Evolutionary conservation across 1,140 invertebrate species (phyloP), one percentile per base, ranked within the genome.

Genomic region (Colletes gigas): DNA sequence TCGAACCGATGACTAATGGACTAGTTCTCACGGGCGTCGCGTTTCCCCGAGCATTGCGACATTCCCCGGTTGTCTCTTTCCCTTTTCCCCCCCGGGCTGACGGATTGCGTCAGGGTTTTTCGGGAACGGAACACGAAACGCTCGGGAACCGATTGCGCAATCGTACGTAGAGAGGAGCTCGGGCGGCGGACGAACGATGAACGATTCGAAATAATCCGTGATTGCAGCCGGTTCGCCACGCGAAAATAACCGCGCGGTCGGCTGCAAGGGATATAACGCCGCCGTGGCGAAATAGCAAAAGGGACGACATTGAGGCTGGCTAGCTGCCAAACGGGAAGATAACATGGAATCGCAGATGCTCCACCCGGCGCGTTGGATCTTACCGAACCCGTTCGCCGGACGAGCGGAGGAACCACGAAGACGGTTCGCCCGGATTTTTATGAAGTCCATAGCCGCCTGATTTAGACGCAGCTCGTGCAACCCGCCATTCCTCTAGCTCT

Each of bases 251-350:
- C 72, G 55, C 39, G 59, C 47, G 54, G 67, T 63, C 65, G 65
- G 68, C 70, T 70, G 70, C 79, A 78, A 79, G 83, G 79, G 76
- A 86, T 86, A 86, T 77, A 86, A 86, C 72, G 81, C 30, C 68
- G 59, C 59, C 10, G 62, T 52, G 21, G 68, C 54, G 82, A 76
- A 86, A 86, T 84, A 83, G 85, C 84, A 70, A 86, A 87, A 87
- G 85, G 82, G 85, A 86, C 82, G 82, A 79, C 78, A 85, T 62
- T 78, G 75, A 21, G 47, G 66, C 41, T 87, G 86, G 86, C 86
- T 1, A 41, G 5, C 50, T 55, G 86, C 86, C 86, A 87, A 87
- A 75, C 85, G 86, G 82, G 78, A 87, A 87, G 86, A 87, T 87
- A 87, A 86, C 86, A 59, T 50, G 63, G 44, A 60, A 65, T 63